Percentiles rank a stretch among this genome's conserved stretches.
phyloP scores from a whole-genome alignment of 2,797 vertebrate species.

The Muscicapa striata region DNA sequence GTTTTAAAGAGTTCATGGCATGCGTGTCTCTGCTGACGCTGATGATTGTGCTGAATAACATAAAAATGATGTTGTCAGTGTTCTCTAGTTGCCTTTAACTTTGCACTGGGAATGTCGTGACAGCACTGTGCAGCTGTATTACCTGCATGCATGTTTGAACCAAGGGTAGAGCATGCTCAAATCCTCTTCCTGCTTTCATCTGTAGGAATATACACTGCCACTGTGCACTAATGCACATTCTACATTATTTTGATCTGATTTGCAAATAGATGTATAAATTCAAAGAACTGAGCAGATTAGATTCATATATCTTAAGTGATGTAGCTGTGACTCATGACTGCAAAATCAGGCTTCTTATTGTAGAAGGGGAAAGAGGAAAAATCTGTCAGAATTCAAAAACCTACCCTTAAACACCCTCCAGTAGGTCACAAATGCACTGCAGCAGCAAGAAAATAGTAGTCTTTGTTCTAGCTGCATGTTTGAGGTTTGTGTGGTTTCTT shows the following conservation, averaged over 20 bases:
- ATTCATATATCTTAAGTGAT: accelerated
- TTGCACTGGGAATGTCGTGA: accelerated
- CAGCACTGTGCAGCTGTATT: background rate
- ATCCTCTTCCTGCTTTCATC: background rate
- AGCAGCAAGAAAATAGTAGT: background rate
- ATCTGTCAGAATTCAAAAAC: background rate
- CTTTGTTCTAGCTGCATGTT: background rate
- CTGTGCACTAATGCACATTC: background rate
- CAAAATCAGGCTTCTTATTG: background rate
- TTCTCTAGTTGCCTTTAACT: background rate
- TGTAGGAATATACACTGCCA: background rate
- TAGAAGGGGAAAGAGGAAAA: background rate
- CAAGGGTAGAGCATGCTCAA: background rate
- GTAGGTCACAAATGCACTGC: background rate
- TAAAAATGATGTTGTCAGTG: background rate
- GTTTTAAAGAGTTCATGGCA: background rate
- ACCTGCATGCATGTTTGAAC: background rate
- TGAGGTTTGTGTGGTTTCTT: background rate
- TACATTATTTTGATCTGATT: background rate
- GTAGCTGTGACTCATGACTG: background rate
- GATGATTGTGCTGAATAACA: background rate
- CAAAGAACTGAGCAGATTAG: background rate
- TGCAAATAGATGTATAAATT: background rate
- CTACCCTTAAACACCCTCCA: background rate
- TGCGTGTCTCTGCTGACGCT: background rate